Conservation (phyloP, 2,888 invertebrate species). For the Lasioglossum malachurum region DNA sequence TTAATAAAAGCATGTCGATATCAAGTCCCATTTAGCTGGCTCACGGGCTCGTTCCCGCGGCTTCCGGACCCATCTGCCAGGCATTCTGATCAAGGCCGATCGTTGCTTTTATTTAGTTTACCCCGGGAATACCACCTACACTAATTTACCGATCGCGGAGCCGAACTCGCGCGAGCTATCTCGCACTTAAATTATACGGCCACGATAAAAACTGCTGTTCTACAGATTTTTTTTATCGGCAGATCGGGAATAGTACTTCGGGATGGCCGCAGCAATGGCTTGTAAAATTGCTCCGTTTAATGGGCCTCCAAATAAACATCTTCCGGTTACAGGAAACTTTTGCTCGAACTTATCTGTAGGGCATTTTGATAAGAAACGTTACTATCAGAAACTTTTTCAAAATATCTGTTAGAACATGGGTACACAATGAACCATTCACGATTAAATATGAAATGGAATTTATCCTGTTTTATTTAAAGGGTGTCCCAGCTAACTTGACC, state of each 20-base stretch:
- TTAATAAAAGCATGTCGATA: constrained; percentile 71
- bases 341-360: no score
- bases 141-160: background rate
- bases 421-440: no score
- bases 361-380: no score
- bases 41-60: constrained; percentile 27
- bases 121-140: background rate
- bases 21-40: constrained; percentile 48
- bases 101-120: background rate
- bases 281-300: background rate
- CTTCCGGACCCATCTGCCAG: background rate
- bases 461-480: no score
- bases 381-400: no score
- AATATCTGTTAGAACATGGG: no score
- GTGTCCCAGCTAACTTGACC: no score
- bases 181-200: background rate
- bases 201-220: background rate
- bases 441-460: no score
- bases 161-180: background rate
- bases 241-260: background rate
- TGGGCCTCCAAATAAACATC: background rate
- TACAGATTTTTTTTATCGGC: constrained; percentile 1
- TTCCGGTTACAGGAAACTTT: background rate
- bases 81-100: background rate
- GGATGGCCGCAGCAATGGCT: background rate